Base-by-base conservation (phyloP, 2,888 invertebrate genomes). In the Athalia cordata region DNA sequence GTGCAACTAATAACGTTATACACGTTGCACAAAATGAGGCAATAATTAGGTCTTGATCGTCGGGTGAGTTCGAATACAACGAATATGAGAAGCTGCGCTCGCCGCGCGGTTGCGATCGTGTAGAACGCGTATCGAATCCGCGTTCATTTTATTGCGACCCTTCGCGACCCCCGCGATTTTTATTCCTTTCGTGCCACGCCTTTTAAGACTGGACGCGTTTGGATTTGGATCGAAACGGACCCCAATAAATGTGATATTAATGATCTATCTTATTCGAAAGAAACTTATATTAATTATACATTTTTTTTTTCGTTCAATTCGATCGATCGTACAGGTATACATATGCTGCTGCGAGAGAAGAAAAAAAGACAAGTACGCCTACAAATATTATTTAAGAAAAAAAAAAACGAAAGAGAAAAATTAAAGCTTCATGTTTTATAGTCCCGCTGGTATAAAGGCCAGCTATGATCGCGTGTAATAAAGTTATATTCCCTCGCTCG, bases 41-140 rank as follows among this genome's bases (percentile, higher is more conserved):
- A 87, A 87, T 88, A 88, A 89, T 89, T 88, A 87, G 85, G 84
- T 85, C 82, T 83, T 85, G 87, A 89, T 87, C 85, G 59, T n/a
- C n/a, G 52, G 57, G 8, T n/a, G 57, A 45, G 59, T n/a, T 6
- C 59, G 70, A 57, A 52, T 43, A 68, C 50, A 47, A 49, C 49
- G 68, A 68, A 68, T 49, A 29, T 49, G 49, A 66, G 47, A 29
- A 52, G 52, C 50, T 68, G 68, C 49, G 47, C 43, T 11, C 9
- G 2, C 67, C 15, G 11, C 52, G 29, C 52, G 29, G 29, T 29
- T 29, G 29, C 29, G 29, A 29, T 29, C 29, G 29, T 29, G 29
- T 29, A 29, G 29, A 29, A 6, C 15, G 68, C n/a, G 68, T 68
- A 72, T 57, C 72, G 49, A 75, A 75, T 75, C 49, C 29, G 29